Conservation (phyloP, 2,113 vertebrate genomes). For the Larimichthys crocea region DNA sequence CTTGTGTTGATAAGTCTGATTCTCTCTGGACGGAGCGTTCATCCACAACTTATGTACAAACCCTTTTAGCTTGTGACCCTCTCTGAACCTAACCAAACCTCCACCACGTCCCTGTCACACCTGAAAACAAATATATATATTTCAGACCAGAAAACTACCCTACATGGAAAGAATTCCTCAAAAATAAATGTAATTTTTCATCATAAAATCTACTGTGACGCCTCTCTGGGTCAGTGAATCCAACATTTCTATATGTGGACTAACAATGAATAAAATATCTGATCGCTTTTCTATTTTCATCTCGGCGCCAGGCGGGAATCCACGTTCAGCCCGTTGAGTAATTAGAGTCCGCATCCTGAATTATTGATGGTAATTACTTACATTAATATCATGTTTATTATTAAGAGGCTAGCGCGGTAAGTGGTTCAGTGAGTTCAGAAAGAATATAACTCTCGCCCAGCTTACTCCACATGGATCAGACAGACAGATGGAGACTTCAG, state of each 20-base stretch:
- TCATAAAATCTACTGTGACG: too few species aligned
- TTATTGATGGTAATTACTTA: conserved; percentile 74
- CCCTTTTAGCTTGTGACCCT: background rate
- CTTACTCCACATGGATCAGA: conserved; percentile 29
- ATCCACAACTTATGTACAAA: background rate
- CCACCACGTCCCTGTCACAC: too few species aligned
- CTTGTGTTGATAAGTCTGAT: background rate
- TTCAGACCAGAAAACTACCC: too few species aligned
- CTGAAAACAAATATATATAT: too few species aligned
- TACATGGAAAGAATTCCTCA: too few species aligned
- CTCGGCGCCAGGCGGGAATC: conserved; percentile 36
- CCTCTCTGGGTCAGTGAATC: conserved; percentile 44
- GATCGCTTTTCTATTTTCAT: conserved; percentile 47
- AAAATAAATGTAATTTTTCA: too few species aligned
- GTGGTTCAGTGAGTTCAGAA: conserved; percentile 50
- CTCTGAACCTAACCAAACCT: too few species aligned
- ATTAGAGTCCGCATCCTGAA: conserved; percentile 56
- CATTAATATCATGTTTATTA: conserved; percentile 71
- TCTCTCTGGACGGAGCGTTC: background rate
- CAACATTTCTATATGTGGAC: conserved; percentile 44
- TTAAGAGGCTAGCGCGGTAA: conserved; percentile 61
- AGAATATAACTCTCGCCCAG: conserved; percentile 37
- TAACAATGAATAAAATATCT: conserved; percentile 56
- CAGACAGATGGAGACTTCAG: conserved; percentile 23
- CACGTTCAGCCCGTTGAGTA: conserved; percentile 44